Evolutionary conservation across 1,140 invertebrate species (phyloP), one percentile per base, ranked within the genome.

Genomic region (Globodera ellingtonae): DNA sequence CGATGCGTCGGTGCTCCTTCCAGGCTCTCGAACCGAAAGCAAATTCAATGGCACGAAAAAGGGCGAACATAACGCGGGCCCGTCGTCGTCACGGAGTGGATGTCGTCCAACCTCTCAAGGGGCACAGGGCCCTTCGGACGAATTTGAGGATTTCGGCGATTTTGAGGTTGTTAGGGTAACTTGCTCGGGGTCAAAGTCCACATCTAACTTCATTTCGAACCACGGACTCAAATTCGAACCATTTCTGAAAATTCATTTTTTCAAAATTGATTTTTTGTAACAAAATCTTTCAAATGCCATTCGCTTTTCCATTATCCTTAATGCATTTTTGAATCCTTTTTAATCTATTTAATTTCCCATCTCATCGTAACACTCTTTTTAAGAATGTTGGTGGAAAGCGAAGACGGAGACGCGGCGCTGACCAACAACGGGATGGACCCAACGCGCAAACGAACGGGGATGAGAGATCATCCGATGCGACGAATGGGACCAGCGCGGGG

Each of bases 61-160:
- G 52, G 35, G 48, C 21, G 3, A 35, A 21, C 56, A 56, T 1
- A 48, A 62, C n/a, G 70, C 44, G 6, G 46, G 50, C 1, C 44
- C 52, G 10, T 56, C 46, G 13, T 73, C 52, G 15, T 56, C 73
- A 21, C 65, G 67, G 21, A 66, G 74, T 80, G 79, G 72, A 1
- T 79, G 62, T 15, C 35, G 56, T 10, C 52, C 59, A n/a, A 79
- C 8, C 56, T 50, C 62, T 18, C 47, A 75, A 59, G 69, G 62
- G 5, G 35, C 71, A 8, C 35, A 67, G 7, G 15, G 62, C n/a
- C 44, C 66, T 5, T 6, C 79, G 3, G 73, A 80, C 44, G 73
- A 72, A n/a, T 80, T 76, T 75, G 79, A 80, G n/a, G 79, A 80
- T 67, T 80, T 80, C 48, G 79, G 79, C 7, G 79, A 80, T 13